These are phyloP conservation scores for Lonchura striata DNA, from an alignment of 2,113 vertebrate genomes.

Conservation along the genomic window DNA sequence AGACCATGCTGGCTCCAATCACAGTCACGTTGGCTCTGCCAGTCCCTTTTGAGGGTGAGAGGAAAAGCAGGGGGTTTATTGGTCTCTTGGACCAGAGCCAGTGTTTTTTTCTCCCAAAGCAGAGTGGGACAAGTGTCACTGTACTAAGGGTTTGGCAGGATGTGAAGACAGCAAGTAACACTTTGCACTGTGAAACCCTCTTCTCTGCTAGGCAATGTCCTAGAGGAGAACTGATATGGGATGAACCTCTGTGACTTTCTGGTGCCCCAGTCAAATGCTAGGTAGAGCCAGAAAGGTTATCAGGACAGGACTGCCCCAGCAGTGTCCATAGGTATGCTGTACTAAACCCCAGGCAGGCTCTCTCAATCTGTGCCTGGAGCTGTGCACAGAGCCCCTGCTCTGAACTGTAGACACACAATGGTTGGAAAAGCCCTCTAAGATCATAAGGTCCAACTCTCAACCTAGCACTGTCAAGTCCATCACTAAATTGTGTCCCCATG, in stretches of 20 bases:
- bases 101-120: not conserved
- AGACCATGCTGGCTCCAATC: not conserved
- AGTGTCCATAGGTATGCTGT: not conserved
- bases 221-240: not conserved
- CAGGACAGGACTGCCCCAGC: not conserved
- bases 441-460: too few relatives aligned
- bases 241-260: not conserved
- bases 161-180: rapidly evolving
- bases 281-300: not conserved
- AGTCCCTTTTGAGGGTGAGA: not conserved
- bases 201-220: not conserved
- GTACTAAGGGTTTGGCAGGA: constrained; percentile 6
- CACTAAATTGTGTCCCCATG: not conserved
- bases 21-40: not conserved
- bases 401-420: not conserved
- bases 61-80: not conserved
- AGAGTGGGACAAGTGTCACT: not conserved
- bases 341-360: not conserved
- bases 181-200: not conserved
- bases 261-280: not conserved
- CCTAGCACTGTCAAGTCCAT: not conserved
- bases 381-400: not conserved
- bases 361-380: not conserved
- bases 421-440: not conserved
- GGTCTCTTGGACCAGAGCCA: not conserved